A percentile compares a stretch with the other conserved stretches of the same genome.
phyloP scores from a whole-genome alignment of 2,113 vertebrate species.

The Syngnathoides biaculeatus region DNA sequence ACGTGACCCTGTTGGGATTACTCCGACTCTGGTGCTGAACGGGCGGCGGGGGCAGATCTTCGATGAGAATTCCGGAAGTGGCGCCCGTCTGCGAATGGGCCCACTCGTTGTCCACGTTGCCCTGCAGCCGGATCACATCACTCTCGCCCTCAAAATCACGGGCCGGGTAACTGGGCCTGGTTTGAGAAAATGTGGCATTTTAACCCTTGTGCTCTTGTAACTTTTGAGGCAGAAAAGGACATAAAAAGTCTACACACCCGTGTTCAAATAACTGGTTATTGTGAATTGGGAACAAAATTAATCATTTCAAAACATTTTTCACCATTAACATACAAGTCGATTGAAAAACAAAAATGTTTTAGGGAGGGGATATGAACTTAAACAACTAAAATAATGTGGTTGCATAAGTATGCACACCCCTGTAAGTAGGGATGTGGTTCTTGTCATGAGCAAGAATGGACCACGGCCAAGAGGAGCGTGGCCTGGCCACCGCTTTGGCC shows the following conservation, averaged over 20 bases:
- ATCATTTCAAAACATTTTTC: too few species aligned
- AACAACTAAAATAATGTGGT: too few species aligned
- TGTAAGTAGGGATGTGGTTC: too few species aligned
- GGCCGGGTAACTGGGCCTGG: slow-evolving; percentile 83
- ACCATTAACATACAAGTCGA: too few species aligned
- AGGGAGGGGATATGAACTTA: too few species aligned
- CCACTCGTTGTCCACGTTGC: slow-evolving; percentile 90
- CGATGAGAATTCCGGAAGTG: slow-evolving; percentile 80
- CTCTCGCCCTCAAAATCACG: slow-evolving; percentile 87
- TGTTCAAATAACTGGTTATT: neutral
- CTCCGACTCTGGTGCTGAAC: slow-evolving; percentile 28
- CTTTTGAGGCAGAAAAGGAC: neutral
- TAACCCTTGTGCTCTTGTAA: neutral
- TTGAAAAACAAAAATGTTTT: too few species aligned
- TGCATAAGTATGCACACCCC: too few species aligned
- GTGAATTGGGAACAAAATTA: too few species aligned
- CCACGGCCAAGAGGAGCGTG: too few species aligned
- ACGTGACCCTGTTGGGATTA: slow-evolving; percentile 23
- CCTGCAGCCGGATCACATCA: too few species aligned
- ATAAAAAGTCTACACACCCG: neutral
- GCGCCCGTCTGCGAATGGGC: slow-evolving; percentile 78
- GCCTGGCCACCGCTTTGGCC: too few species aligned
- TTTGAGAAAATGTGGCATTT: slow-evolving; percentile 40
- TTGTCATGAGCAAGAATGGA: too few species aligned
- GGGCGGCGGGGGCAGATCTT: slow-evolving; percentile 74